Evolutionary conservation across 2,888 invertebrate species (phyloP), one percentile per base, ranked within the genome.

Genomic region (Harpagoxenus sublaevis): DNA sequence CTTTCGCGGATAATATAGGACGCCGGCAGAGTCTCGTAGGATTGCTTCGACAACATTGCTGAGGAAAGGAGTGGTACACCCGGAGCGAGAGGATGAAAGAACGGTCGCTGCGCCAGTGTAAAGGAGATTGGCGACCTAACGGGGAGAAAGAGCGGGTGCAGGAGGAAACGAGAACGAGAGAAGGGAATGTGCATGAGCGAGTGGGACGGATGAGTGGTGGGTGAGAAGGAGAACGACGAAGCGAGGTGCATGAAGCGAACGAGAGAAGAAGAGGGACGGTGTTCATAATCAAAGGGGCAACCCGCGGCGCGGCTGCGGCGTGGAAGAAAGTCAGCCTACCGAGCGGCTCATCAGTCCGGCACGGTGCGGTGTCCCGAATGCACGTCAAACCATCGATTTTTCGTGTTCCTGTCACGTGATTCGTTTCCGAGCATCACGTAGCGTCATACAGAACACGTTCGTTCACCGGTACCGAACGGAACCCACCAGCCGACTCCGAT

Each of bases 231-330:
- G 78, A 79, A 70, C 42, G 77, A 63, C n/a, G 42, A 31, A 53
- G 68, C 57, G 86, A 62, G 35, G 51, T 28, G 70, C 71, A 42
- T 10, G 81, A 35, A 65, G 73, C 35, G 77, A 68, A 78, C 71
- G 60, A 70, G 78, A 51, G 60, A 77, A 55, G 53, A 66, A 66
- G 68, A 79, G 53, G 83, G 85, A 90, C 88, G 88, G 91, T 92
- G 92, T 92, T 93, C 92, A 90, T 93, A 93, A 93, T 93, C 91
- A 92, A 93, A 93, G 91, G 87, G 90, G 89, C 91, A 88, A 92
- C 90, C 87, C 91, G 87, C 88, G 86, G 86, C 65, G 88, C 88
- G 90, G 86, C 86, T 63, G 87, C 88, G 86, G 86, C 86, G 87
- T 89, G 91, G 91, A 91, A 92, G 91, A 91, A 92, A 91, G 91